Conservation (phyloP, 2,888 invertebrate genomes). For the Prostheceraeus crozeri region DNA sequence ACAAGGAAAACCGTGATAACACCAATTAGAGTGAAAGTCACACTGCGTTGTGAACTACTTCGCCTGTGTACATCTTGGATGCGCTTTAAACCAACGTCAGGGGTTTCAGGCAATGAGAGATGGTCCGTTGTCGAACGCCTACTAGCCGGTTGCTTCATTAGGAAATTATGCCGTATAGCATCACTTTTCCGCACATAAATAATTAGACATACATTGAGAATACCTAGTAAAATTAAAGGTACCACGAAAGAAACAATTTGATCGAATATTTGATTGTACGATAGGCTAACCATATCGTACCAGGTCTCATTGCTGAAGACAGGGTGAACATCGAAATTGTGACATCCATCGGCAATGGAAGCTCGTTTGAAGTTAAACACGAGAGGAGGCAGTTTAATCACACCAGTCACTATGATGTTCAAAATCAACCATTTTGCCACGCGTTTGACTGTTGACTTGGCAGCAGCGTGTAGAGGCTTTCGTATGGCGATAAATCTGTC, state of each 20-base stretch:
- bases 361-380: background rate
- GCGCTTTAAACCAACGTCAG: no score
- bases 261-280: conserved; percentile 8
- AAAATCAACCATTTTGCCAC: background rate
- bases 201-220: conserved; percentile 2
- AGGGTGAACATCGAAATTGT: background rate
- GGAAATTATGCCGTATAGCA: background rate
- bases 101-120: no score
- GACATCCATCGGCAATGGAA: background rate
- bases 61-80: background rate
- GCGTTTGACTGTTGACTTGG: background rate
- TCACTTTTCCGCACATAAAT: background rate
- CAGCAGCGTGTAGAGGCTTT: background rate
- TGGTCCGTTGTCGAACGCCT: background rate
- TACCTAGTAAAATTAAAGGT: conserved; percentile 2
- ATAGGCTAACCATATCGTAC: background rate
- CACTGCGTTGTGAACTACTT: background rate
- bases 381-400: background rate
- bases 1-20: conserved; percentile 17
- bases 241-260: background rate
- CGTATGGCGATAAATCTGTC: conserved; percentile 15
- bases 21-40: conserved; percentile 19
- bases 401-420: background rate
- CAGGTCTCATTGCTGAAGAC: background rate
- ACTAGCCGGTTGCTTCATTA: no score